Evolutionary conservation across 2,888 invertebrate genomes (phyloP).

Genomic region (Andrena hattorfiana): DNA sequence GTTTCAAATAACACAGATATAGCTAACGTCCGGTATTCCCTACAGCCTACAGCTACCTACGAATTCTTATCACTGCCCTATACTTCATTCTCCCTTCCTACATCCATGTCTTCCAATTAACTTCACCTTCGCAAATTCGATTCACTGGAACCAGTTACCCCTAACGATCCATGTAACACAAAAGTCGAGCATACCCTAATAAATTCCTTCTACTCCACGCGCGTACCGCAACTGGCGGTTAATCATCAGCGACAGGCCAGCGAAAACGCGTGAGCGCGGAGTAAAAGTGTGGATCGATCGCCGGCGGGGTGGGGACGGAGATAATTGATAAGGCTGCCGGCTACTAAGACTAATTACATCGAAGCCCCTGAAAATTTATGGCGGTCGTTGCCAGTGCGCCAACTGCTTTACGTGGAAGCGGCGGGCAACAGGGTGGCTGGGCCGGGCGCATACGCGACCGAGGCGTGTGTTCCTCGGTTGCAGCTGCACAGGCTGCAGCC

Average conservation of each 20-base stretch:
- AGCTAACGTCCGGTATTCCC: no score
- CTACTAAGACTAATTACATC: conserved; percentile 42
- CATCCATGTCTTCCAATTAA: no score
- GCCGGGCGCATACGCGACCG: not conserved
- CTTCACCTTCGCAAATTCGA: no score
- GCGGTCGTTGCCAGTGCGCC: conserved; percentile 26
- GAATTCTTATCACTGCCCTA: no score
- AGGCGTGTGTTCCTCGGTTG: not conserved
- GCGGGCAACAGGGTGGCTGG: conserved; percentile 8
- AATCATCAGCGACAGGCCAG: conserved; percentile 5
- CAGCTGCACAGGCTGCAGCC: conserved; percentile 13
- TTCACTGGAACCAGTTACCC: no score
- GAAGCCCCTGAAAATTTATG: conserved; percentile 43
- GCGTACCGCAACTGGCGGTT: not conserved
- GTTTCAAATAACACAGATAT: no score
- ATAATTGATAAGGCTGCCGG: conserved; percentile 35
- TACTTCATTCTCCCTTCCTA: no score
- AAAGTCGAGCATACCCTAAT: not conserved
- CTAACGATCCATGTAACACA: no score
- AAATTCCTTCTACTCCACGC: not conserved
- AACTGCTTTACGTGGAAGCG: conserved; percentile 31
- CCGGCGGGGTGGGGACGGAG: not conserved
- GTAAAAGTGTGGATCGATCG: conserved; percentile 7
- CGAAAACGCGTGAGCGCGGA: not conserved
- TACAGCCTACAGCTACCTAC: no score